Base-by-base conservation (phyloP, 2,113 vertebrate genomes). In the Tachycineta bicolor region DNA sequence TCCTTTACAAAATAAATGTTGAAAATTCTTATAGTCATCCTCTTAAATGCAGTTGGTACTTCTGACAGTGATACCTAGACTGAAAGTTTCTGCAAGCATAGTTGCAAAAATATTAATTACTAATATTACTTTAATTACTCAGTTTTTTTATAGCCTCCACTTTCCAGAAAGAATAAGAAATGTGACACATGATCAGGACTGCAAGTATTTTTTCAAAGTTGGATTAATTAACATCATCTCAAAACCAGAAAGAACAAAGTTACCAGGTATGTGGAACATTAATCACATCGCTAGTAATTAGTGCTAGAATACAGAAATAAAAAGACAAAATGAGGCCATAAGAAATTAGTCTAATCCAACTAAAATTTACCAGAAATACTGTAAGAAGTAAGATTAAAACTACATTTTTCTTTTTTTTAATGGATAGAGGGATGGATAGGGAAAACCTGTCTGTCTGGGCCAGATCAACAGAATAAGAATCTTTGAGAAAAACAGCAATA, bases 211-310 rank as follows among this genome's bases (percentile, higher is more conserved):
- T 97, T 94, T 89, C 89, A 68, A 95, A 95, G 86, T 96, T 97
- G 97, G 97, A 96, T 97, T 98, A 98, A 98, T 98, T 97, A 98
- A 90, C 94, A 95, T 97, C 96, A 97, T 98, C 95, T 91, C 93
- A 92, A 97, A 97, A 97, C 89, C 94, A 97, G 96, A 95, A 93
- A 88, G 95, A 98, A 97, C 94, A 97, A 97, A 98, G 94, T 95
- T 92, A 90, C 85, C 59, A 88, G 87, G 95, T 97, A 95, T 84
- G 91, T 76, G 93, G 89, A 95, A 92, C 97, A 97, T 97, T 97
- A 98, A 97, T 98, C 97, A 98, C 95, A 97, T 89, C 94, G 86
- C 91, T 88, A 93, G 96, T 97, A 98, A 98, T 98, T 97, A 97
- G 89, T 90, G 90, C 86, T 96, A 95, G 91, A 94, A 96, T 90